Percentiles rank a stretch among this genome's conserved stretches.
These are phyloP conservation scores for Babyrousa celebensis DNA, from an alignment of 2,797 vertebrate genomes.

Conservation along the genomic window DNA sequence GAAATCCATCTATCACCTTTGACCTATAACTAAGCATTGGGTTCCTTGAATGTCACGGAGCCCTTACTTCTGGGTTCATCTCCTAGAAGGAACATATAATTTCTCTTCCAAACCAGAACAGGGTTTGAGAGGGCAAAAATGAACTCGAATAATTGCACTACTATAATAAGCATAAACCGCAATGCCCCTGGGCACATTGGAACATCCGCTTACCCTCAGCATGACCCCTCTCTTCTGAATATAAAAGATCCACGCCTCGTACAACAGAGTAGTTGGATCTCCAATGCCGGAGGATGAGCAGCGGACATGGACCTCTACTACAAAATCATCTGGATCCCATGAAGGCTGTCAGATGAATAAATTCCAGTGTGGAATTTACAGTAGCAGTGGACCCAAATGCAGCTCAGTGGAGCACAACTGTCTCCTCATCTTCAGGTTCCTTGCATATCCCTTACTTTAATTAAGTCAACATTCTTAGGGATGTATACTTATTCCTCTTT, in stretches of 20 bases:
- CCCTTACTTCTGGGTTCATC: neutral
- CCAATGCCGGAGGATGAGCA: too few species aligned
- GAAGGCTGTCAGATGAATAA: neutral
- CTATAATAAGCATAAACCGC: neutral
- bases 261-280: fast-evolving
- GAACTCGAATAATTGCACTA: neutral
- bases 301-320: neutral
- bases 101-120: neutral
- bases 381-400: neutral
- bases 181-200: neutral
- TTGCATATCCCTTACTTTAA: neutral
- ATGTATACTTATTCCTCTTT: neutral
- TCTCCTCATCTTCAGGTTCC: neutral
- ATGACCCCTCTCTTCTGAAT: neutral
- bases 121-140: neutral
- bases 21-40: neutral
- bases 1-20: neutral
- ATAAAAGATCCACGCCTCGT: neutral
- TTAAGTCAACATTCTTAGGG: neutral
- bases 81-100: neutral
- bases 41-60: neutral
- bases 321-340: neutral
- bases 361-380: neutral
- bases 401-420: neutral
- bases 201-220: neutral